Base-by-base conservation (phyloP, 2,888 invertebrate genomes). In the Peribatodes rhomboidaria region DNA sequence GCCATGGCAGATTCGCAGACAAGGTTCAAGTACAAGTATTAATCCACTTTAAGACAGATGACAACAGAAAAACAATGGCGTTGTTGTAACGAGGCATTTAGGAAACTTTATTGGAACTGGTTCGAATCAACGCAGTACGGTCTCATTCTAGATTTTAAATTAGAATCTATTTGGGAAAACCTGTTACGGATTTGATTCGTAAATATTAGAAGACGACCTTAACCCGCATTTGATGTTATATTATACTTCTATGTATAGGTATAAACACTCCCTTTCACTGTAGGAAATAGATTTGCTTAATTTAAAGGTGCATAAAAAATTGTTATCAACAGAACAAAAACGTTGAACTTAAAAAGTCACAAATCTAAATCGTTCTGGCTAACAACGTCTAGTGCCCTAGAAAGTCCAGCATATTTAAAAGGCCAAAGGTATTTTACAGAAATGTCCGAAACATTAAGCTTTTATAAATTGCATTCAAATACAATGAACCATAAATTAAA, bases 171-270 rank as follows among this genome's bases (percentile, higher is more conserved):
- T 49, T 27, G n/a, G 22, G 37, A 33, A 57, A 57, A 47, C 33
- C 20, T 46, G 56, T 37, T 57, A 11, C 4, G 35, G 4, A 47
- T 61, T 39, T 20, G 16, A 46, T 42, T 53, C 37, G n/a, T 47
- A 61, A 54, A 57, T 55, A 61, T 49, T 35, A 61, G 59, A 56
- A 54, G 61, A 53, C 53, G 68, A 65, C 70, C 70, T 68, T 61
- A 70, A 61, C 70, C 62, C 18, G 55, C 61, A 67, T 68, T 13
- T 13, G 37, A 53, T 50, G 27, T 4, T 54, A 42, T 54, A 55
- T 35, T 52, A n/a, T n/a, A n/a, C n/a, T n/a, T n/a, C n/a, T n/a
- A n/a, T n/a, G n/a, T n/a, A n/a, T n/a, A n/a, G n/a, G n/a, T 13
- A 31, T 11, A 41, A 59, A 57, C 22, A 13, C 22, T 31, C 56